Conservation (phyloP, 2,113 vertebrate genomes). For the Daubentonia madagascariensis region DNA sequence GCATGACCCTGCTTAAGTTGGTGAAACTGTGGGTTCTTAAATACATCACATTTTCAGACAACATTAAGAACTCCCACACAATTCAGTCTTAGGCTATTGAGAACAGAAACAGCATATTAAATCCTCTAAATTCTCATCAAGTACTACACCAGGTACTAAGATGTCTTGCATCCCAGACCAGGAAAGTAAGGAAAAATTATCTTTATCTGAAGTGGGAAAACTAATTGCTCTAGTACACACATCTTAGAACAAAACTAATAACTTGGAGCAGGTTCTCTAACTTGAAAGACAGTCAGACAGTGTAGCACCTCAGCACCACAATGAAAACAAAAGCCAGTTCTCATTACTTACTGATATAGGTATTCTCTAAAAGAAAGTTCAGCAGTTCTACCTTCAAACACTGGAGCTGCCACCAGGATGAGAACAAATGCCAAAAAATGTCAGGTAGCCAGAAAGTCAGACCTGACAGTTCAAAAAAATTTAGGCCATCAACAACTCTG, state of each 20-base stretch:
- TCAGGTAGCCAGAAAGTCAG: background rate
- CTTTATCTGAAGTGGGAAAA: background rate
- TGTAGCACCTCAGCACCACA: background rate
- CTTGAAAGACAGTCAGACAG: background rate
- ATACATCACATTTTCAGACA: slow-evolving; percentile 67
- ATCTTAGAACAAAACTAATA: background rate
- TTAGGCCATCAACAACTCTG: background rate
- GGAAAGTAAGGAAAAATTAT: background rate
- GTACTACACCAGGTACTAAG: background rate
- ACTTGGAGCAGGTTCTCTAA: background rate
- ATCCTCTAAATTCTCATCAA: slow-evolving; percentile 48
- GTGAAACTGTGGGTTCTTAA: slow-evolving; percentile 62
- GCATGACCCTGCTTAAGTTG: slow-evolving; percentile 67
- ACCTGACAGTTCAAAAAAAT: background rate
- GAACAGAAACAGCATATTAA: slow-evolving; percentile 52
- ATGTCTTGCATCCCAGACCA: background rate
- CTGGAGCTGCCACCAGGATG: background rate
- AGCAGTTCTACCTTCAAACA: background rate
- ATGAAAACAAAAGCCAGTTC: background rate
- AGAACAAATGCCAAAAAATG: background rate
- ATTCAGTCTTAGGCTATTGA: slow-evolving; percentile 17
- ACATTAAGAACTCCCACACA: slow-evolving; percentile 70
- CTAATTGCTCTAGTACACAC: background rate
- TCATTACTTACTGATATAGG: background rate
- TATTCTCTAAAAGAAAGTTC: slow-evolving; percentile 9